Evolutionary conservation across 2,113 vertebrate genomes (phyloP).

Genomic region (Seriola quinqueradiata): DNA sequence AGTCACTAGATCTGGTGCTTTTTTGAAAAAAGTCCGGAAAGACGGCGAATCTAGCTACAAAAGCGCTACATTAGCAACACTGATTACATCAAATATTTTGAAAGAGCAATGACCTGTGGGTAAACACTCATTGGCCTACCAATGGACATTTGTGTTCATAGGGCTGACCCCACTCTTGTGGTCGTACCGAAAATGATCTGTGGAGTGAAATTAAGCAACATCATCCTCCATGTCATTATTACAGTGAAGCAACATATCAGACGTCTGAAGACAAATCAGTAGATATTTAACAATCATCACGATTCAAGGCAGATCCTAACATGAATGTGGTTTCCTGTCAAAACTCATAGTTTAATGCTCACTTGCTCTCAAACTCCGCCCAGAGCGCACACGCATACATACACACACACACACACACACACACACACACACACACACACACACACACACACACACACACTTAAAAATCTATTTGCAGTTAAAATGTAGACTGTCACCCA

Average conservation of each 20-base stretch:
- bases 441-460: not conserved
- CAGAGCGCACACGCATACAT: not conserved
- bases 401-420: not conserved
- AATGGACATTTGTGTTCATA: no score
- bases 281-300: not conserved
- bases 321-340: not conserved
- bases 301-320: not conserved
- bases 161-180: no score
- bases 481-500: slow-evolving; percentile 30
- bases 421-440: not conserved
- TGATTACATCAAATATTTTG: no score
- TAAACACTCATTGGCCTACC: no score
- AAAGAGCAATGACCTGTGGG: no score
- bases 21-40: no score
- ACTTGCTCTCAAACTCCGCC: not conserved
- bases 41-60: no score
- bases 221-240: not conserved
- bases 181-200: not conserved
- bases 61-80: no score
- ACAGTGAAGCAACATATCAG: not conserved
- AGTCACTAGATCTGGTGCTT: no score
- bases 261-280: not conserved
- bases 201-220: not conserved
- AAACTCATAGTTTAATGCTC: not conserved
- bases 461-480: slow-evolving; percentile 28